Conservation (phyloP, 64 coral and sea anemone genomes). For the Porites lutea region DNA sequence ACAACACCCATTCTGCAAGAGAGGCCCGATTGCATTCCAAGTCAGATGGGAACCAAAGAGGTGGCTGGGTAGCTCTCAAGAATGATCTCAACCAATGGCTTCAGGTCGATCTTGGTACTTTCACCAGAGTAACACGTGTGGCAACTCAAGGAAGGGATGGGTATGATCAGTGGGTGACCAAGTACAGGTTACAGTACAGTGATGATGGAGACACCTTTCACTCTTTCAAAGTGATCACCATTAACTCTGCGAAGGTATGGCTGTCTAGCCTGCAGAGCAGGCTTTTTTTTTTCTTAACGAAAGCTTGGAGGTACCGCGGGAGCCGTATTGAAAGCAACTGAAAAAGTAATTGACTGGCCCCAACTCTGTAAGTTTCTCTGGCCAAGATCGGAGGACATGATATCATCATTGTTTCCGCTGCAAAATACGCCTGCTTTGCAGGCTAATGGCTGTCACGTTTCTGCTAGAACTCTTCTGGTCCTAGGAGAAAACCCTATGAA, state of each 20-base stretch:
- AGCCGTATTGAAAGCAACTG: too few relatives aligned
- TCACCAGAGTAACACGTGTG: background rate
- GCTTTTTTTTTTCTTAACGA: too few relatives aligned
- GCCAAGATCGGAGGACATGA: too few relatives aligned
- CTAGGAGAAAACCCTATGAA: too few relatives aligned
- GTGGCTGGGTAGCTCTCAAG: background rate
- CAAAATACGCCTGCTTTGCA: too few relatives aligned
- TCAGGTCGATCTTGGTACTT: background rate
- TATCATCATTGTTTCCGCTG: too few relatives aligned
- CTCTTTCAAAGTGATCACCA: background rate
- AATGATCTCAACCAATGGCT: background rate
- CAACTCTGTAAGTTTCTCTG: too few relatives aligned
- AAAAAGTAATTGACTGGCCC: too few relatives aligned
- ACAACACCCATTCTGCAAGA: background rate
- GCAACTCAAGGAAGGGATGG: background rate
- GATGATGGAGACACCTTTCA: background rate
- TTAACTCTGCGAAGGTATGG: background rate
- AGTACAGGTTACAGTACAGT: slow-evolving; percentile 6
- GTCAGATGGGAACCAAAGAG: background rate
- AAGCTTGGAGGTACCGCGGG: too few relatives aligned
- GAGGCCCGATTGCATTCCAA: background rate
- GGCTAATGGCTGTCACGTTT: too few relatives aligned
- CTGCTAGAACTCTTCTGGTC: too few relatives aligned
- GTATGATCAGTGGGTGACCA: background rate
- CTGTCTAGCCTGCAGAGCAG: too few relatives aligned